A percentile compares a stretch with the other conserved stretches of the same genome.
Conservation (phyloP, 2,113 vertebrate species). For the Calidris pugnax region DNA sequence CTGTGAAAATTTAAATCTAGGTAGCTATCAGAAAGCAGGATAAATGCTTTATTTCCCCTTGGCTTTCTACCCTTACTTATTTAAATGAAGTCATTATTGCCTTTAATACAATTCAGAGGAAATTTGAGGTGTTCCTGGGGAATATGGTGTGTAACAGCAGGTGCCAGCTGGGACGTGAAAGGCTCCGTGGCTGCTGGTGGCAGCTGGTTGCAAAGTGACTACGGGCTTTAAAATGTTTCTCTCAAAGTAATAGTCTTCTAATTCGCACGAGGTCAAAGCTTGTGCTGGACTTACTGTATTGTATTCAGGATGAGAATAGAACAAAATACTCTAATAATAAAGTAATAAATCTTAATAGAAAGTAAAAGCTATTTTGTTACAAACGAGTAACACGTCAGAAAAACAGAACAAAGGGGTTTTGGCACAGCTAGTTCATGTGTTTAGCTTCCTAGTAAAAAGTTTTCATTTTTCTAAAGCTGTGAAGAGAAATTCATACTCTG, state of each 20-base stretch:
- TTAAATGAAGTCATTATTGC: background rate
- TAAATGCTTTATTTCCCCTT: background rate
- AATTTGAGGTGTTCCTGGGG: background rate
- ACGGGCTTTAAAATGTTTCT: background rate
- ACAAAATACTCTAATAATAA: background rate
- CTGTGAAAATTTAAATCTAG: background rate
- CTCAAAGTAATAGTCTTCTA: background rate
- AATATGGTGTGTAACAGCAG: background rate
- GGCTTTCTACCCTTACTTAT: background rate
- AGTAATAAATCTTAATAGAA: background rate
- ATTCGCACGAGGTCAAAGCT: background rate
- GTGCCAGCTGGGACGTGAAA: background rate
- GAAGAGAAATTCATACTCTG: background rate
- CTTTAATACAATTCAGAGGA: background rate
- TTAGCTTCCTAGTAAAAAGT: background rate
- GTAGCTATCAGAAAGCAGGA: background rate
- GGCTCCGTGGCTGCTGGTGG: background rate
- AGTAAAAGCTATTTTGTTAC: background rate
- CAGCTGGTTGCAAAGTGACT: background rate
- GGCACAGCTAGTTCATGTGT: background rate
- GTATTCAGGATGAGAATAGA: background rate
- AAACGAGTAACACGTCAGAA: background rate
- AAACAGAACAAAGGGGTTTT: background rate
- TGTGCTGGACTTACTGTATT: background rate
- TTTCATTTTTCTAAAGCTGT: background rate